phyloP scores from a whole-genome alignment of 2,888 invertebrate genomes.

The Dorcus parallelipipedus region DNA sequence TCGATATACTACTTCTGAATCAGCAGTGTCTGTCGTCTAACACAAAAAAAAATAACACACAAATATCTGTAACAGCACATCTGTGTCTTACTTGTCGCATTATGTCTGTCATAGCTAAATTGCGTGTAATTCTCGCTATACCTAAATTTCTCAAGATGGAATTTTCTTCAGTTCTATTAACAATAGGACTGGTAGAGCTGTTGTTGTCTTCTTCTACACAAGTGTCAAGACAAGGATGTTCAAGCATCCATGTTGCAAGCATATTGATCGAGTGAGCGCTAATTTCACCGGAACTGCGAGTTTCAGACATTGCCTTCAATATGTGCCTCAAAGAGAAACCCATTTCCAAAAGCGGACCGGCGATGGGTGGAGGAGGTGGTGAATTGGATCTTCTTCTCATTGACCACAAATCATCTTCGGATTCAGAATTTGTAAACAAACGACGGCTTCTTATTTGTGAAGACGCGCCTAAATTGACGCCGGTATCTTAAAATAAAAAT shows the following conservation, averaged over 20 bases:
- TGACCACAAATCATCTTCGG: constrained; percentile 33
- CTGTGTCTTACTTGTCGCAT: constrained; percentile 8
- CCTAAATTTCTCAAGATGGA: background rate
- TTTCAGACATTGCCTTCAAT: constrained; percentile 54
- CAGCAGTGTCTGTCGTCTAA: constrained; percentile 1
- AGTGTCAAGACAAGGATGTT: constrained; percentile 48
- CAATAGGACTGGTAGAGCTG: background rate
- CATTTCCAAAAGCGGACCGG: constrained; percentile 59
- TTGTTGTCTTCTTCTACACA: constrained; percentile 19
- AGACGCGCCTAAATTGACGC: background rate
- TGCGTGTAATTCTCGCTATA: constrained; percentile 7
- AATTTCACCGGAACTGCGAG: constrained; percentile 45
- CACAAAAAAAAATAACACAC: background rate
- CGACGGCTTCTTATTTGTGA: constrained; percentile 14
- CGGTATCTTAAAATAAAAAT: too few species aligned
- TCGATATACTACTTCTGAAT: constrained; percentile 18
- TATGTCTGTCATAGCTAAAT: constrained; percentile 11
- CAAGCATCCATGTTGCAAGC: constrained; percentile 64
- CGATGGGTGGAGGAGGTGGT: constrained; percentile 51
- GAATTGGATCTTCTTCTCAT: constrained; percentile 29
- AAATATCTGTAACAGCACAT: background rate
- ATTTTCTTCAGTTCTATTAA: constrained; percentile 4
- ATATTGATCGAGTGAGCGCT: constrained; percentile 55
- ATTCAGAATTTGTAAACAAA: constrained; percentile 29
- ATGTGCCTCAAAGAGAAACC: constrained; percentile 59